phyloP scores from a whole-genome alignment of 1,140 invertebrate genomes.

The Chironomus tepperi region DNA sequence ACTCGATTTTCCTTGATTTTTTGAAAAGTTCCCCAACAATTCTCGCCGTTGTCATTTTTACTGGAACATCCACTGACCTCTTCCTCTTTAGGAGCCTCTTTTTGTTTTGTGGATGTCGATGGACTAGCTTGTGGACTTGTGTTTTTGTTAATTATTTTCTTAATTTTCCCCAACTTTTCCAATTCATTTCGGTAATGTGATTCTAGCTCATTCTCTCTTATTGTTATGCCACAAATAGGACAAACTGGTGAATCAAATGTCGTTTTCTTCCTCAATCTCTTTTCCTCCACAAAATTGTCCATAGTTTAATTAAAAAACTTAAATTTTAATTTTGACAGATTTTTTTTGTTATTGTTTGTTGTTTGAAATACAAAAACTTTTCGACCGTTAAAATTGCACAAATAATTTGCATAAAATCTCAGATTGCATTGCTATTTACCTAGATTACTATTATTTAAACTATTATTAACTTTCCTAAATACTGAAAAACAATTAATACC shows the following conservation, averaged over 20 bases:
- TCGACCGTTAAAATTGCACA: too few species aligned
- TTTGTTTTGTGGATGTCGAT: conserved; percentile 29
- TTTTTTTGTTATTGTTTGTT: too few species aligned
- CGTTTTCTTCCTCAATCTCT: background rate
- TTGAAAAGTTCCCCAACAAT: conserved; percentile 67
- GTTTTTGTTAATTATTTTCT: conserved; percentile 26
- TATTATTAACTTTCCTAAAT: too few species aligned
- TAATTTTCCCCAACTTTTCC: conserved; percentile 56
- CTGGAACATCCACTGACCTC: conserved; percentile 40
- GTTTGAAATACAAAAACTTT: too few species aligned
- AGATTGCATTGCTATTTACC: too few species aligned
- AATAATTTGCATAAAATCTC: too few species aligned
- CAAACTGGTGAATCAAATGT: conserved; percentile 56
- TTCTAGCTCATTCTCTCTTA: conserved; percentile 63
- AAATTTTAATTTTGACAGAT: too few species aligned
- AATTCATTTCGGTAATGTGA: conserved; percentile 66
- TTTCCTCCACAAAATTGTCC: background rate
- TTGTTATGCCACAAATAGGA: conserved; percentile 68
- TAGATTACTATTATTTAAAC: too few species aligned
- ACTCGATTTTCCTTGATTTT: conserved; percentile 64
- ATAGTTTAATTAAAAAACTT: background rate
- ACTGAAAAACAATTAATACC: too few species aligned
- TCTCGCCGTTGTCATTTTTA: conserved; percentile 50
- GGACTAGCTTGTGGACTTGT: conserved; percentile 28
- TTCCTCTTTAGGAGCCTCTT: conserved; percentile 33